Conservation (phyloP, 2,113 vertebrate species). For the Nanger granti region DNA sequence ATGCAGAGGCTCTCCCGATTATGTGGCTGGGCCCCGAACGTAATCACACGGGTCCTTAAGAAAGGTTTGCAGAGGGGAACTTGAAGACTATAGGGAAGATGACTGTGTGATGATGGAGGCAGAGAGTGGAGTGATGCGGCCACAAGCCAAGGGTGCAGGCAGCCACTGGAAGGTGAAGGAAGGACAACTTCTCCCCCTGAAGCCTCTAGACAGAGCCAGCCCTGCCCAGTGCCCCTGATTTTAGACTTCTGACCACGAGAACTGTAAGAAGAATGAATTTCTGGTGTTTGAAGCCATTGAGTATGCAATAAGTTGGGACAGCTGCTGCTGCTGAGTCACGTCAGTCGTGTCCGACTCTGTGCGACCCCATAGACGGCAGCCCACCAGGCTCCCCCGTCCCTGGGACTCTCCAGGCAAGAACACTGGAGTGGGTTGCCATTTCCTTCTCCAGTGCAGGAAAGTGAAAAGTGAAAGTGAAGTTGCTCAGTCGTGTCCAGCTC, state of each 20-base stretch:
- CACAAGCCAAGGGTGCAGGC: not conserved
- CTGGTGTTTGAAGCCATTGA: not conserved
- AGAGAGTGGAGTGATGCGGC: not conserved
- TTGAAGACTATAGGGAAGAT: not conserved
- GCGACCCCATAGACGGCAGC: too few species aligned
- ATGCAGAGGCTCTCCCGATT: rapidly evolving
- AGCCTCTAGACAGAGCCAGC: not conserved
- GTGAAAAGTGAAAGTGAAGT: too few species aligned
- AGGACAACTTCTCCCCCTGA: rapidly evolving
- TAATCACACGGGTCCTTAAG: not conserved
- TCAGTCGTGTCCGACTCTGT: too few species aligned
- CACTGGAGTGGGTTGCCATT: too few species aligned
- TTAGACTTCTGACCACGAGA: too few species aligned
- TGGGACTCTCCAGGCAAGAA: too few species aligned
- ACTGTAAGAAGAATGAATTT: too few species aligned
- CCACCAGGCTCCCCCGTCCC: too few species aligned
- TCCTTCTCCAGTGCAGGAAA: too few species aligned
- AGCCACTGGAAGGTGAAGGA: not conserved
- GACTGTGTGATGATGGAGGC: rapidly evolving
- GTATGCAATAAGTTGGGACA: rapidly evolving
- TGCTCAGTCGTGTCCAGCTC: too few species aligned
- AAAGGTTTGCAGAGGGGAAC: too few species aligned
- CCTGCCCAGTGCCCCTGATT: not conserved
- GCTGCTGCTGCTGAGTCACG: not conserved
- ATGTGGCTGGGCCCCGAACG: not conserved